Evolutionary conservation across 2,113 vertebrate species (phyloP).

Genomic region (Gopherus evgoodei): DNA sequence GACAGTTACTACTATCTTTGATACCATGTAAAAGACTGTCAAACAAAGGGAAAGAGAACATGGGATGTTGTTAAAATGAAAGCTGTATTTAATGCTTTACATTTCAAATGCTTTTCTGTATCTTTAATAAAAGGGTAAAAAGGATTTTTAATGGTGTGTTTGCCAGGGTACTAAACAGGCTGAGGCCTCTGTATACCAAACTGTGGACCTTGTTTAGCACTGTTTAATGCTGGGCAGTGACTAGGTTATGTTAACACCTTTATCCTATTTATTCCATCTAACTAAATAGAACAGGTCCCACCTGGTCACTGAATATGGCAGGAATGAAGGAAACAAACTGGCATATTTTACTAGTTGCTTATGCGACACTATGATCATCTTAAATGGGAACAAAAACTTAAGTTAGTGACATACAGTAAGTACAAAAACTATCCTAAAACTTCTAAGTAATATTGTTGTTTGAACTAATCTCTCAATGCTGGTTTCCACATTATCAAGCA

Average conservation of each 20-base stretch:
- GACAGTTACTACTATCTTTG: too few species aligned
- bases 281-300: too few species aligned
- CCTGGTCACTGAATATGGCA: not conserved
- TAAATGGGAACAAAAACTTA: not conserved
- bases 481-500: not conserved
- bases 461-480: not conserved
- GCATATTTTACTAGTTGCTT: not conserved
- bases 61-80: not conserved
- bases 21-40: not conserved
- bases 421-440: not conserved
- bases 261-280: not conserved
- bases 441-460: not conserved
- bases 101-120: not conserved
- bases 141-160: not conserved
- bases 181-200: not conserved
- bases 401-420: not conserved
- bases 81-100: not conserved
- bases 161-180: not conserved
- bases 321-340: not conserved
- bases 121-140: not conserved
- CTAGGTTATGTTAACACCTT: not conserved
- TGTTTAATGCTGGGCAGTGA: not conserved
- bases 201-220: not conserved
- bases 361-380: not conserved
- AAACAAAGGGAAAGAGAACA: not conserved